A percentile compares a stretch with the other conserved stretches of the same genome.
These are phyloP conservation scores for Bombus consobrinus DNA, from an alignment of 1,140 invertebrate genomes.

Conservation along the genomic window DNA sequence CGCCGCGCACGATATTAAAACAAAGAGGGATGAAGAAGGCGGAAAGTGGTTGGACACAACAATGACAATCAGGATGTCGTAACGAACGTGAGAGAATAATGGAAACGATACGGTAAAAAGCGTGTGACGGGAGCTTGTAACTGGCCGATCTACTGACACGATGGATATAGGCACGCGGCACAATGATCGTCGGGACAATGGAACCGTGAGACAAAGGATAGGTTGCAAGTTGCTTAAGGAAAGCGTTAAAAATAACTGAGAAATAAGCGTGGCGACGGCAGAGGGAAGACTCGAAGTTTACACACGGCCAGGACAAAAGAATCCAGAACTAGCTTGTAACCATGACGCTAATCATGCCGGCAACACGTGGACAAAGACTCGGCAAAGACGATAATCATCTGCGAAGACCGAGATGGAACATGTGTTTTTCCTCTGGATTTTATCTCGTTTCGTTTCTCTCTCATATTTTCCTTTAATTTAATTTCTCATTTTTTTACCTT, in stretches of 20 bases:
- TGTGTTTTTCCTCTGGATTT: too few relatives aligned
- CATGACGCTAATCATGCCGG: neutral
- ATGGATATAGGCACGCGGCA: neutral
- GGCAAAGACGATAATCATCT: neutral
- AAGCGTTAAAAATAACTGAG: constrained; percentile 31
- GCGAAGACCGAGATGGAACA: too few relatives aligned
- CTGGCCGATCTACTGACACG: too few relatives aligned
- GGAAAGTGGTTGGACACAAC: neutral
- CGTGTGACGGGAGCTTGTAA: neutral
- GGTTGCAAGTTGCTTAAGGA: constrained; percentile 20
- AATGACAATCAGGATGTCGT: neutral
- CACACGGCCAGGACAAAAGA: neutral
- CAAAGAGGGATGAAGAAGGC: neutral
- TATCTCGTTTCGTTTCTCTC: too few relatives aligned
- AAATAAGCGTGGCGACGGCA: neutral
- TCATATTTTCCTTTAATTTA: too few relatives aligned
- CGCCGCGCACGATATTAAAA: neutral
- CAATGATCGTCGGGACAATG: constrained; percentile 16
- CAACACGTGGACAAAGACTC: neutral
- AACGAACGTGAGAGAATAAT: neutral
- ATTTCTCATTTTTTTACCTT: too few relatives aligned
- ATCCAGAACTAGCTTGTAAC: neutral
- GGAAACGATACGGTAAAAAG: constrained; percentile 5
- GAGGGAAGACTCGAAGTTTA: neutral
- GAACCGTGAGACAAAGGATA: neutral